These are phyloP conservation scores for Cydia pomonella DNA, from an alignment of 1,140 invertebrate species.

Conservation along the genomic window DNA sequence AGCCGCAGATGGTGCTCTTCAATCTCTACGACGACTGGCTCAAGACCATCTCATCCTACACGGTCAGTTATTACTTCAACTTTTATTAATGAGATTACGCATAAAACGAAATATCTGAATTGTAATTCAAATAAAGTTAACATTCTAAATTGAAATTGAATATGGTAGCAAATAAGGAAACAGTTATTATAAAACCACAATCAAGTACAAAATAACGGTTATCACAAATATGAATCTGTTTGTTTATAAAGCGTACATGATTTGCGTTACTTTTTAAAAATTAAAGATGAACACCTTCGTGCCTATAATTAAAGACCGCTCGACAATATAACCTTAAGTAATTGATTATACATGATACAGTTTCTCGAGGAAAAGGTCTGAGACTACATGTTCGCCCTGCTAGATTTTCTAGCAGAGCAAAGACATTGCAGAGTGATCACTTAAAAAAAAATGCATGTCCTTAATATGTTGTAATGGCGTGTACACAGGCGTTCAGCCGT, in stretches of 20 bases:
- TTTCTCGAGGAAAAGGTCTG: too few species aligned
- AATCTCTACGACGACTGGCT: constrained; percentile 99
- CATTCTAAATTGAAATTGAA: neutral
- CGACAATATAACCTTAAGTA: too few species aligned
- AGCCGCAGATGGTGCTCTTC: constrained; percentile 99
- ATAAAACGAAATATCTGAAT: neutral
- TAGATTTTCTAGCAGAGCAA: too few species aligned
- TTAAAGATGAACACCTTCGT: too few species aligned
- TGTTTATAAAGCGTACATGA: too few species aligned
- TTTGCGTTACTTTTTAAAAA: too few species aligned
- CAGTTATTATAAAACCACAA: neutral
- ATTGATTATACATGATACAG: too few species aligned
- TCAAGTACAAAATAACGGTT: neutral
- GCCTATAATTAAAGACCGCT: too few species aligned
- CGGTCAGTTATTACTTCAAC: constrained; percentile 73
- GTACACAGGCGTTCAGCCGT: constrained; percentile 94
- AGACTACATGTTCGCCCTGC: too few species aligned
- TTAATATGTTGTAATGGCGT: neutral
- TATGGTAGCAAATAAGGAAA: neutral
- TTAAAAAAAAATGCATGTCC: too few species aligned
- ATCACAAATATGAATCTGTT: neutral
- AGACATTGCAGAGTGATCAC: too few species aligned
- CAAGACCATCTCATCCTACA: constrained; percentile 97
- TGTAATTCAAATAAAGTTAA: neutral
- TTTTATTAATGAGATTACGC: too few species aligned